phyloP scores from a whole-genome alignment of 2,797 vertebrate species.

The Australoheros facetus region DNA sequence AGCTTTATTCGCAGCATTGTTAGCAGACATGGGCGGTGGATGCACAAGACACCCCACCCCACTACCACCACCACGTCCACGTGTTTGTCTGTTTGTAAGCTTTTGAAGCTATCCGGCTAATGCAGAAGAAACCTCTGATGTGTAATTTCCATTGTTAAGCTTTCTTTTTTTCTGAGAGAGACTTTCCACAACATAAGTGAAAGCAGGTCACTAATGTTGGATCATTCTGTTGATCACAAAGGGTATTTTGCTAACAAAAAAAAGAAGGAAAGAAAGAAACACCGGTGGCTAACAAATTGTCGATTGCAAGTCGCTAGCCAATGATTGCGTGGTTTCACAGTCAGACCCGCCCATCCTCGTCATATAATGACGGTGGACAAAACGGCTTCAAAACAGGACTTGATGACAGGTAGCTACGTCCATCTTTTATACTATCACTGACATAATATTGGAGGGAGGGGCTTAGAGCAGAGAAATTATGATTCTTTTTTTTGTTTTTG shows the following conservation, averaged over 20 bases:
- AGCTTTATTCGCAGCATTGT: conserved; percentile 31
- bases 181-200: not conserved
- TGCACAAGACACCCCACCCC: not conserved
- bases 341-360: not conserved
- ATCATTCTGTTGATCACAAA: not conserved
- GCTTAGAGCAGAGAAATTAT: not conserved
- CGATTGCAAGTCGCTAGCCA: not conserved
- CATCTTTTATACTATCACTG: not conserved
- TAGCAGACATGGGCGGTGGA: conserved; percentile 28
- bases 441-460: not conserved
- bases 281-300: not conserved
- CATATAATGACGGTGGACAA: too few relatives aligned
- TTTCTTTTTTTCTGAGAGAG: not conserved
- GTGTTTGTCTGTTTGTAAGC: not conserved
- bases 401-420: not conserved
- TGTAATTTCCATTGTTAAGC: not conserved
- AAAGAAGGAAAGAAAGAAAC: not conserved
- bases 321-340: not conserved
- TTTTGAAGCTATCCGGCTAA: not conserved
- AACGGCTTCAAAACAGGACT: too few relatives aligned
- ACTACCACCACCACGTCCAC: not conserved
- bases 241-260: not conserved
- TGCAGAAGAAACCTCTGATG: not conserved
- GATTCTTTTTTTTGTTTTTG: not conserved
- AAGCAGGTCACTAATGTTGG: not conserved